phyloP scores from a whole-genome alignment of 2,797 vertebrate species.

The Meda fulgida region DNA sequence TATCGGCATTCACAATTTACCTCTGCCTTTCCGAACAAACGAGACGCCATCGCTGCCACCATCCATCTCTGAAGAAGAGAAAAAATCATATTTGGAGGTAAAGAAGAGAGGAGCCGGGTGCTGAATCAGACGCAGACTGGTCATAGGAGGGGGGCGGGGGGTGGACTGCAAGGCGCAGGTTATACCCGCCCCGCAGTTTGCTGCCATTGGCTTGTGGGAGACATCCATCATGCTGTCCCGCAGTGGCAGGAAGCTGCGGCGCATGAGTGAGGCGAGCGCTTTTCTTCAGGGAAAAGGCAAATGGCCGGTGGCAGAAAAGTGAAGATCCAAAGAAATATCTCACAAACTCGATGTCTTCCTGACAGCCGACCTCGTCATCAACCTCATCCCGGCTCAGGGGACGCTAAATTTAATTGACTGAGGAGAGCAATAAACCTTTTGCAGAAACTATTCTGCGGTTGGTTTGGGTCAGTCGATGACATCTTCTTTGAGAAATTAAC shows the following conservation, averaged over 20 bases:
- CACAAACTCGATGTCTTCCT: not conserved
- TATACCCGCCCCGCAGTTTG: conserved; percentile 60
- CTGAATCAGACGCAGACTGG: conserved; percentile 61
- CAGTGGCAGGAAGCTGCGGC: conserved; percentile 55
- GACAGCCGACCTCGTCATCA: not conserved
- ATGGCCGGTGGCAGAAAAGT: conserved; percentile 40
- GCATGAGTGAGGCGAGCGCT: conserved; percentile 44
- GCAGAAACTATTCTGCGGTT: conserved; percentile 12
- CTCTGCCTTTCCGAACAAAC: conserved; percentile 53
- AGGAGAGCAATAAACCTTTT: conserved; percentile 18
- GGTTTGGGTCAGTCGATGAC: conserved; percentile 19
- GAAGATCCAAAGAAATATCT: conserved; percentile 23
- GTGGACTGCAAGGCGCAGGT: conserved; percentile 83
- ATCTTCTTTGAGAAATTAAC: conserved; percentile 38
- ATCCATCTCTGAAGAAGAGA: conserved; percentile 50
- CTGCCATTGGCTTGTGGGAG: conserved; percentile 52
- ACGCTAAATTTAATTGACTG: conserved; percentile 36
- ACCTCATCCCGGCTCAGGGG: not conserved
- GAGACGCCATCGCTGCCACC: conserved; percentile 39
- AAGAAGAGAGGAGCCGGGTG: conserved; percentile 51
- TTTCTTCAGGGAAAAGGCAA: conserved; percentile 51
- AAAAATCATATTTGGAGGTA: conserved; percentile 55
- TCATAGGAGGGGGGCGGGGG: conserved; percentile 69
- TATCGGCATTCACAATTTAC: conserved; percentile 55
- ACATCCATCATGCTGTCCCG: conserved; percentile 59